Percentiles rank a stretch among this genome's conserved stretches.
phyloP scores from a whole-genome alignment of 2,888 invertebrate genomes.

The Drosophila antonietae region DNA sequence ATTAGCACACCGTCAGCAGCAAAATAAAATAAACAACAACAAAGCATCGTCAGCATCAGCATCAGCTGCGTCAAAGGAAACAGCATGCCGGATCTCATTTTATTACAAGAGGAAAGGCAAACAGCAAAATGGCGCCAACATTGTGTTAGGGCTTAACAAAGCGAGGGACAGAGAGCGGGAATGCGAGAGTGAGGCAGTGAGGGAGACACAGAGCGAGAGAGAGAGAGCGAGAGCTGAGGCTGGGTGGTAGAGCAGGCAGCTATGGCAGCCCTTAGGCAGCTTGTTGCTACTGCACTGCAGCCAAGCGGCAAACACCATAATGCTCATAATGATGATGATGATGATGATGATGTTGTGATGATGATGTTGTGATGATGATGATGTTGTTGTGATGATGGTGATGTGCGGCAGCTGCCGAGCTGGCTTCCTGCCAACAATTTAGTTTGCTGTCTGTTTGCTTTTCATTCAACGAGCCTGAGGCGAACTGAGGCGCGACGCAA shows the following conservation, averaged over 20 bases:
- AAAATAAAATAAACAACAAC: conserved; percentile 3
- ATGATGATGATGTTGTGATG: conserved; percentile 4
- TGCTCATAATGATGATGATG: conserved; percentile 7
- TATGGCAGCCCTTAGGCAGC: conserved; percentile 43
- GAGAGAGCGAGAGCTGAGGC: not conserved
- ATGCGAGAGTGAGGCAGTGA: not conserved
- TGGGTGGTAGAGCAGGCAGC: conserved; percentile 1
- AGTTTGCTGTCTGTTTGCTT: conserved; percentile 58
- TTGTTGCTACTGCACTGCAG: conserved; percentile 66
- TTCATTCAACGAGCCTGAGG: conserved; percentile 16
- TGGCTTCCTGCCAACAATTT: conserved; percentile 77
- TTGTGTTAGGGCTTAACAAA: conserved; percentile 50
- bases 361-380: conserved; percentile 36
- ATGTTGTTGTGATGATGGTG: conserved; percentile 22
- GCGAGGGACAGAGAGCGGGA: conserved; percentile 20
- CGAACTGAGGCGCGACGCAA: conserved; percentile 9
- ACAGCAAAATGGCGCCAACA: conserved; percentile 81
- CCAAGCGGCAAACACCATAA: conserved; percentile 56
- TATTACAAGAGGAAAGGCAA: conserved; percentile 80
- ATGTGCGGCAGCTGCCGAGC: conserved; percentile 47
- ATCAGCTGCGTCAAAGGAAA: conserved; percentile 52
- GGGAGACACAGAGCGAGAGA: not conserved
- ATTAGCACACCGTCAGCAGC: conserved; percentile 50
- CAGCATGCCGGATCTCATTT: conserved; percentile 73
- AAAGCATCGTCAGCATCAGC: conserved; percentile 7